Base-by-base conservation (phyloP, 2,797 vertebrate genomes). In the Neostethus bicornis region DNA sequence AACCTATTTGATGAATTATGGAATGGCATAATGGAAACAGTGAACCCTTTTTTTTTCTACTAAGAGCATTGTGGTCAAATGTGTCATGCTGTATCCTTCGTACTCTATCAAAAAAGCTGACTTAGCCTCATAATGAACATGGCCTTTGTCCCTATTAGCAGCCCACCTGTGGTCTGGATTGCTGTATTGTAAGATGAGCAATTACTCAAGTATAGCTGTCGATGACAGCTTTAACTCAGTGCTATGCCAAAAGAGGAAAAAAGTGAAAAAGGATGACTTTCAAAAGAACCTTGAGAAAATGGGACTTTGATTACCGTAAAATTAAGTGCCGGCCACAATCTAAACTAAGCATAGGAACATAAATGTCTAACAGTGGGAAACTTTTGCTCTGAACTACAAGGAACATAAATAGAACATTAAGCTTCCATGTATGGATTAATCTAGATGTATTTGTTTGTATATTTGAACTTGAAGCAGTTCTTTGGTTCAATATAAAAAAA, bases 271-370 rank as follows among this genome's bases (percentile, higher is more conserved):
- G 28, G 49, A 44, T 53, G 61, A 76, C 70, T 76, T 78, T 77
- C 45, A 48, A 35, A 46, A 59, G 84, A 87, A 90, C 87, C 86
- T 91, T 90, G 81, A 52, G 48, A 77, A 85, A 87, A 70, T 59
- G n/a, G 57, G 59, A 63, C 60, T 77, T 81, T 77, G 71, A 88
- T 87, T 83, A 87, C 64, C 80, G 85, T 87, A 84, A 86, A 87
- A 90, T 87, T 68, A 85, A 83, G 84, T 81, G 73, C 57, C 60
- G 81, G 65, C 80, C 84, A 78, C 77, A 82, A 83, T 86, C 78
- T 72, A 79, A 77, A 85, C 85, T 73, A 88, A 62, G 66, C 54
- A 55, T 35, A 73, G 67, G 67, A 78, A 79, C 69, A 73, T 85
- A 75, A 86, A 75, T 61, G 73, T 46, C 19, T 17, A 77, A 66